Evolutionary conservation across 2,888 invertebrate genomes (phyloP).

Genomic region (Calameuta pallipes): DNA sequence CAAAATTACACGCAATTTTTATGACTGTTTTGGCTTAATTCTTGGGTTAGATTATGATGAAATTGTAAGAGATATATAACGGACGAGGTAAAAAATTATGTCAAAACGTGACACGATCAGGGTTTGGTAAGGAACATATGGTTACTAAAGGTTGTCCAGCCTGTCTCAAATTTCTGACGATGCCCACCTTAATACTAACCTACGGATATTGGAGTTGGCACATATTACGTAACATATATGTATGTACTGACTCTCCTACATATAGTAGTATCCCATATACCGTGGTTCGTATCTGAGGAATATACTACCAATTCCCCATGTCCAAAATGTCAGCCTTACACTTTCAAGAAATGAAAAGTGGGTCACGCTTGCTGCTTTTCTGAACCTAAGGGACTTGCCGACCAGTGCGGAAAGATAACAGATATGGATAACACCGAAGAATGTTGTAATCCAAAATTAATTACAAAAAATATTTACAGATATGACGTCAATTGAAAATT

Average conservation of each 20-base stretch:
- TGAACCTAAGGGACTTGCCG: neutral
- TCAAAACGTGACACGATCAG: neutral
- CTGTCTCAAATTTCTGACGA: neutral
- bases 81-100: neutral
- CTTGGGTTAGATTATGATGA: neutral
- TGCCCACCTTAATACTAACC: neutral
- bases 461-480: neutral
- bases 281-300: neutral
- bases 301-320: neutral
- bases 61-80: neutral
- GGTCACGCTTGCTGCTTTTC: neutral
- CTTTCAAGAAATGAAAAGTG: neutral
- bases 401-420: neutral
- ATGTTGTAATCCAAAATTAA: neutral
- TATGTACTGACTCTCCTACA: neutral
- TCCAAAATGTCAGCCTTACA: neutral
- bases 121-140: neutral
- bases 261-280: neutral
- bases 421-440: neutral
- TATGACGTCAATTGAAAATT: too few relatives aligned
- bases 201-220: slow-evolving; percentile 7
- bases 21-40: neutral
- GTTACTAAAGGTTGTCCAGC: neutral
- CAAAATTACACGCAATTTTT: neutral
- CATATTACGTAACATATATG: neutral